Evolutionary conservation across 64 coral and sea anemone species (phyloP), one percentile per base, ranked within the genome.

Genomic region (Stylophora pistillata): DNA sequence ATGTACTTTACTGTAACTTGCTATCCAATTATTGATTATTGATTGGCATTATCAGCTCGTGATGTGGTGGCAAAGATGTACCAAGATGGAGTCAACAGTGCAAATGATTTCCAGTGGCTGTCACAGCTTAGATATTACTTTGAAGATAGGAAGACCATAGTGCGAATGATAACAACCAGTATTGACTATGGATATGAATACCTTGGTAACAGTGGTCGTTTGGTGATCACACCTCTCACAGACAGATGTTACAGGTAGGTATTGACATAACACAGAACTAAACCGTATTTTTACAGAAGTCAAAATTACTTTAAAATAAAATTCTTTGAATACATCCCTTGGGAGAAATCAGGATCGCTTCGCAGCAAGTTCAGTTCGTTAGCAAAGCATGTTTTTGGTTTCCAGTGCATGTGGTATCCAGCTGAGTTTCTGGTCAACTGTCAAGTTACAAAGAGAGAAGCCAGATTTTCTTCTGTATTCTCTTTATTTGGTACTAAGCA

Each of bases 121-220:
- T 55, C 97, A 41, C 97, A 99, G 83, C 78, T 99, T 16, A 91
- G 97, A 74, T 99, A 99, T 72, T 99, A 95, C 85, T 99, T 99
- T 74, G 97, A 99, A 77, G 97, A 95, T 10, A 95, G 93, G 71
- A 86, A 87, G 15, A 90, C 95, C 25, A 85, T 99, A 6, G 97
- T 99, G 82, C 93, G 97, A 25, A 99, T 99, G 97, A 99, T 99
- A n/a, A 99, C 97, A 32, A 99, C 97, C 2, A 78, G 73, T 26
- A 99, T 99, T 25, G 82, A 95, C 84, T 99, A 99, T 88, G 97
- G 97, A 20, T 99, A 99, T 59, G 97, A 99, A 78, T 99, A 99
- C 55, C 88, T 99, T 9, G 97, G 97, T 34, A 99, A 99, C 76
- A 93, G 89, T 23, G 97, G 97, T 47, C 85, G 97, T 58, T 81